Conservation (phyloP, 2,888 invertebrate species). For the Eilema caniola region DNA sequence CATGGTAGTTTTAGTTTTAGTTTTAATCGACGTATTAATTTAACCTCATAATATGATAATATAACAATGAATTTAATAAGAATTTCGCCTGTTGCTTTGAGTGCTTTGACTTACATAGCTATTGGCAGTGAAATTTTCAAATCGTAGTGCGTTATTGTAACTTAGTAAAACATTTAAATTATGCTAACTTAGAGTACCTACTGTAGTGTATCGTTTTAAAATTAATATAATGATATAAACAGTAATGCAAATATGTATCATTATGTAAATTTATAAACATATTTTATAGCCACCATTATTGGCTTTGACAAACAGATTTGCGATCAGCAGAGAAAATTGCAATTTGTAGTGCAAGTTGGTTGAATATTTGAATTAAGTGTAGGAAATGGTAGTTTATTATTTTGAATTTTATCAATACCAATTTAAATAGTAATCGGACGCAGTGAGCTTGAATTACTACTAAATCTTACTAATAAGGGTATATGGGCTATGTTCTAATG, state of each 20-base stretch:
- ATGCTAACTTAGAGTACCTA: neutral
- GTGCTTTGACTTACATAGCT: neutral
- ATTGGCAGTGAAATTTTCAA: neutral
- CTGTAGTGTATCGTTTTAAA: neutral
- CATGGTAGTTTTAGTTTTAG: too few relatives aligned
- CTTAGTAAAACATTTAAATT: neutral
- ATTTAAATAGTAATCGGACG: neutral
- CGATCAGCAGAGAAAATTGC: neutral
- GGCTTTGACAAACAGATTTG: slow-evolving; percentile 2
- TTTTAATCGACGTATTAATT: too few relatives aligned
- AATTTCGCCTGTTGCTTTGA: too few relatives aligned
- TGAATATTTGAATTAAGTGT: neutral
- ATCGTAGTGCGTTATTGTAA: neutral
- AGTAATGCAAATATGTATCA: neutral
- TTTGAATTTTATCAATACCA: neutral
- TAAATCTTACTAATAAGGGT: neutral
- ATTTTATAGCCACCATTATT: slow-evolving; percentile 4
- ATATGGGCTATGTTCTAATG: neutral
- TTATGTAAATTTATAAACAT: neutral
- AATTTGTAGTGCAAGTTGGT: neutral
- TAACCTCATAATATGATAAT: too few relatives aligned
- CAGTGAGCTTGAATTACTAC: slow-evolving; percentile 1
- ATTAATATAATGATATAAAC: neutral
- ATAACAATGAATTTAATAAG: too few relatives aligned
- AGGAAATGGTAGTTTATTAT: slow-evolving; percentile 1